Evolutionary conservation across 2,888 invertebrate genomes (phyloP).

Genomic region (Nymphalis c-album): DNA sequence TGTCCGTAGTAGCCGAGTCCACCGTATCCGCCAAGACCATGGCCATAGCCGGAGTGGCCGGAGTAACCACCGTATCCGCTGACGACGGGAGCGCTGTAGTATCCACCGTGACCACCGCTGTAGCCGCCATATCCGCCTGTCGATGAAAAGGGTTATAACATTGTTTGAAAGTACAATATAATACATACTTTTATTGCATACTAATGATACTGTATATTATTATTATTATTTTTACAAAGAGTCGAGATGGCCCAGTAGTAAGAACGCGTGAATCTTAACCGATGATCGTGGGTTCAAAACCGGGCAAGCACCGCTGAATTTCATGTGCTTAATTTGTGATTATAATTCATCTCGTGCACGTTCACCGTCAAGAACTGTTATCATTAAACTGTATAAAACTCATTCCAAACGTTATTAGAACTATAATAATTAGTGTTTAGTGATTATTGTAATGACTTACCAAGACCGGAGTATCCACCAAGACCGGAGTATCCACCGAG

Average conservation of each 20-base stretch:
- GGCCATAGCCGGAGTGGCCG: slow-evolving; percentile 44
- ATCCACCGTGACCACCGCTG: slow-evolving; percentile 42
- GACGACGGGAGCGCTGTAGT: slow-evolving; percentile 20
- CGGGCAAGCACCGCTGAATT: too few relatives aligned
- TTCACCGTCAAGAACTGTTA: too few relatives aligned
- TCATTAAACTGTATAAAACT: not conserved
- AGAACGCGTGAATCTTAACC: too few relatives aligned
- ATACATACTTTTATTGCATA: too few relatives aligned
- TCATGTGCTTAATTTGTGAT: too few relatives aligned
- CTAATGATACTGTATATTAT: too few relatives aligned
- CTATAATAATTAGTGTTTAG: not conserved
- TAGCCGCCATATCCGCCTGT: slow-evolving; percentile 49
- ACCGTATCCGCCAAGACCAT: slow-evolving; percentile 46
- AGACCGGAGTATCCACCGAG: slow-evolving; percentile 31
- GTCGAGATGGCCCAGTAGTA: too few relatives aligned
- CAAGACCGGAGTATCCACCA: slow-evolving; percentile 18
- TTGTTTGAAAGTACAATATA: too few relatives aligned
- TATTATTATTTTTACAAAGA: too few relatives aligned
- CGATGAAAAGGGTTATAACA: slow-evolving; percentile 19
- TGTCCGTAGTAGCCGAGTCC: slow-evolving; percentile 50
- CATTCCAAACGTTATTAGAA: not conserved
- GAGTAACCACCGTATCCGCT: slow-evolving; percentile 47
- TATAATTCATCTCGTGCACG: too few relatives aligned
- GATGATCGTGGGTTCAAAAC: too few relatives aligned
- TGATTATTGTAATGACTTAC: not conserved